Evolutionary conservation across 2,888 invertebrate genomes (phyloP).

Genomic region (Leptinotarsa tumamoca): DNA sequence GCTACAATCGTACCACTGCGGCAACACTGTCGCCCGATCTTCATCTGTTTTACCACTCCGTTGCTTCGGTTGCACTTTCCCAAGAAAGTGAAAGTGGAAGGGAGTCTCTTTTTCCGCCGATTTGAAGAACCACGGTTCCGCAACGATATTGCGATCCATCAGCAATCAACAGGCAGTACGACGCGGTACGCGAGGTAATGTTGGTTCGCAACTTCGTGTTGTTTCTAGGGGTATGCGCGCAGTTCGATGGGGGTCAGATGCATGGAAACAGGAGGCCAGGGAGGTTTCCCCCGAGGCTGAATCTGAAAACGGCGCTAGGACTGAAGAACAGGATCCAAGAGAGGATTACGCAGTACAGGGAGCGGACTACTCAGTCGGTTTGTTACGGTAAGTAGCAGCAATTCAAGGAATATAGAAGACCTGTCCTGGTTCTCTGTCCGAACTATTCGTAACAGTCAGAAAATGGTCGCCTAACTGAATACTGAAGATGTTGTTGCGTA

Average conservation of each 20-base stretch:
- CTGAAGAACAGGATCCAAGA: conserved; percentile 54
- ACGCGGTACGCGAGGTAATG: conserved; percentile 17
- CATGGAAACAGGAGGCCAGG: conserved; percentile 45
- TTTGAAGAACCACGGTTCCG: conserved; percentile 3
- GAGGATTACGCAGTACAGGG: conserved; percentile 53
- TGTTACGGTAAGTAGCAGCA: conserved; percentile 56
- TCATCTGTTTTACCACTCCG: conserved; percentile 1
- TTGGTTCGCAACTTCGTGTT: conserved; percentile 24
- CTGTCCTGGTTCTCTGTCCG: too few relatives aligned
- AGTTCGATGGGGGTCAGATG: conserved; percentile 44
- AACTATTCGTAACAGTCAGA: too few relatives aligned
- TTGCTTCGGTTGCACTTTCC: conserved; percentile 34
- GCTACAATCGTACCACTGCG: too few relatives aligned
- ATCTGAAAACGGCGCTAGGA: conserved; percentile 52
- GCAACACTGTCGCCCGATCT: neutral
- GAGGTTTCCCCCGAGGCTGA: conserved; percentile 39
- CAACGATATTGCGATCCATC: conserved; percentile 12
- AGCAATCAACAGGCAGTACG: neutral
- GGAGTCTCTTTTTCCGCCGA: conserved; percentile 35
- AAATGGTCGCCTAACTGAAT: too few relatives aligned
- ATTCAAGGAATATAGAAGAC: neutral
- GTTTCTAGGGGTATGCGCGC: conserved; percentile 31
- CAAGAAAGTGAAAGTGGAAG: conserved; percentile 46
- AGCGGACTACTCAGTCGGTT: conserved; percentile 55
- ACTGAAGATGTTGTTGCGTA: too few relatives aligned